A percentile compares a stretch with the other conserved stretches of the same genome.
phyloP scores from a whole-genome alignment of 2,797 vertebrate species.

The Chrysocyon brachyurus region DNA sequence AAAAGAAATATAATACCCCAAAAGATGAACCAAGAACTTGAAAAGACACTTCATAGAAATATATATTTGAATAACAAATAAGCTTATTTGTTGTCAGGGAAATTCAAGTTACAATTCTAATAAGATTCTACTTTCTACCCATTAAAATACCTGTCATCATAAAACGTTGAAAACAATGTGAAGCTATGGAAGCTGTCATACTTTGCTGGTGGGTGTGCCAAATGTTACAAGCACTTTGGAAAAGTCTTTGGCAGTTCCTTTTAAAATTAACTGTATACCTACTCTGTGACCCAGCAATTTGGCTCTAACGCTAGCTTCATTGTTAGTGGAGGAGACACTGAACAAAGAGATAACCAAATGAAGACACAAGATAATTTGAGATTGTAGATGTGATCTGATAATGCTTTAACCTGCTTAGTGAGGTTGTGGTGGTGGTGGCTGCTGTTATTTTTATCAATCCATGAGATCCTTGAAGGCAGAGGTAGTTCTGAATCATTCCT shows the following conservation, averaged over 20 bases:
- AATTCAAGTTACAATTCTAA: neutral
- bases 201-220: neutral
- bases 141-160: slow-evolving; percentile 5
- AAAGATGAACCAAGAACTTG: neutral
- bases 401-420: neutral
- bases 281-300: neutral
- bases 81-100: slow-evolving; percentile 3
- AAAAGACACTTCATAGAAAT: neutral
- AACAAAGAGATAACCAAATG: neutral
- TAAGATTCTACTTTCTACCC: slow-evolving; percentile 7
- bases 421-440: neutral
- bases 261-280: neutral
- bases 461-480: neutral
- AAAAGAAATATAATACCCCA: neutral
- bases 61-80: neutral
- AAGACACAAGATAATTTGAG: neutral
- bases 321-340: neutral
- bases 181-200: neutral
- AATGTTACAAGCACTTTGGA: neutral
- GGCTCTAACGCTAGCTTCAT: neutral
- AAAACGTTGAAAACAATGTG: slow-evolving; percentile 22
- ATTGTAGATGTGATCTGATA: neutral
- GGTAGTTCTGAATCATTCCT: neutral
- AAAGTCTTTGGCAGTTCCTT: slow-evolving; percentile 40
- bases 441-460: neutral